Conservation (phyloP, 2,888 invertebrate species). For the Globia sparganii region DNA sequence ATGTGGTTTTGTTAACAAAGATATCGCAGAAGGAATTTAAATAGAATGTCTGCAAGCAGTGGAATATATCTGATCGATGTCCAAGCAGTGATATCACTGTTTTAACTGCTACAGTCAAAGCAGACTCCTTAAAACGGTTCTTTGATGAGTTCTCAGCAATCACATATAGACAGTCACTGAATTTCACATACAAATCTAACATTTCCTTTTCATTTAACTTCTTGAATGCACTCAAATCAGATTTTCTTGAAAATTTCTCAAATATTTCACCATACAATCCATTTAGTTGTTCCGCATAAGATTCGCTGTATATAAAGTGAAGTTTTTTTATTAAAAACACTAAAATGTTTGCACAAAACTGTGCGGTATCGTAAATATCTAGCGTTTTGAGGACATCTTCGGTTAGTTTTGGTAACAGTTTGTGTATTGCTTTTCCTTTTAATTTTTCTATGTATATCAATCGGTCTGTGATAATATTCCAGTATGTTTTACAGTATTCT, state of each 20-base stretch:
- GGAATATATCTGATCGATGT: constrained; percentile 75
- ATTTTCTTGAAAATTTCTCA: constrained; percentile 69
- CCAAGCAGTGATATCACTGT: constrained; percentile 73
- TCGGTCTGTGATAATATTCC: constrained; percentile 82
- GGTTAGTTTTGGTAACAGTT: constrained; percentile 78
- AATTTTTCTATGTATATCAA: constrained; percentile 80
- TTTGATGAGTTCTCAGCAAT: constrained; percentile 79
- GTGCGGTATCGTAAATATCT: constrained; percentile 77
- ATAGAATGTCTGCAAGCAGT: constrained; percentile 81
- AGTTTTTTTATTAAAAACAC: constrained; percentile 81
- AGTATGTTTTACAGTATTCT: constrained; percentile 84
- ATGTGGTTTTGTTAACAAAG: constrained; percentile 69
- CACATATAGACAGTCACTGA: constrained; percentile 81
- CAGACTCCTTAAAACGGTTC: constrained; percentile 70
- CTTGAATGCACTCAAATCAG: constrained; percentile 74
- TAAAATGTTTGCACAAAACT: constrained; percentile 77
- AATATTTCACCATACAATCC: constrained; percentile 74
- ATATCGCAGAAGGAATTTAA: constrained; percentile 78
- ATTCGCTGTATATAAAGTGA: constrained; percentile 75
- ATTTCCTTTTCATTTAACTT: constrained; percentile 71
- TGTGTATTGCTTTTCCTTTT: constrained; percentile 74
- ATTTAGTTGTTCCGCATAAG: constrained; percentile 72
- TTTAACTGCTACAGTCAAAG: constrained; percentile 69
- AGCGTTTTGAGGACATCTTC: constrained; percentile 79
- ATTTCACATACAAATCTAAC: constrained; percentile 77